A percentile compares a stretch with the other conserved stretches of the same genome.
phyloP scores from a whole-genome alignment of 2,888 invertebrate genomes.

The Mesorhabditis sp. region DNA sequence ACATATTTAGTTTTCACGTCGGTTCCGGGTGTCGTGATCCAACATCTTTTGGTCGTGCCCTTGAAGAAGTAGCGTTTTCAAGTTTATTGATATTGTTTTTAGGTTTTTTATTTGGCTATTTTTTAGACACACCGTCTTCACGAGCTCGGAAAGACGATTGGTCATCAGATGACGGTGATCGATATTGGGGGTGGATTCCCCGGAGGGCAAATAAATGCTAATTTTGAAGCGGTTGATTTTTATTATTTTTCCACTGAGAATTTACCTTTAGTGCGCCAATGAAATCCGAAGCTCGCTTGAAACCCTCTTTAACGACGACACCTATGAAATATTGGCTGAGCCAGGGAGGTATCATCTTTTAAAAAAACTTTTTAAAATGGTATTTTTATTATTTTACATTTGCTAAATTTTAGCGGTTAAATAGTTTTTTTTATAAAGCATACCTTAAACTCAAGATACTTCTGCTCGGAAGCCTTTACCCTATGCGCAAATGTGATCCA shows the following conservation, averaged over 20 bases:
- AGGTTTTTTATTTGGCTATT: background rate
- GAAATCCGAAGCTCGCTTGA: slow-evolving; percentile 78
- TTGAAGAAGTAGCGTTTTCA: slow-evolving; percentile 64
- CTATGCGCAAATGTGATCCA: slow-evolving; percentile 83
- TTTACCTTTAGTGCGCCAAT: slow-evolving; percentile 69
- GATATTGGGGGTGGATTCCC: slow-evolving; percentile 88
- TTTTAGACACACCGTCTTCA: background rate
- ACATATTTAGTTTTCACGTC: slow-evolving; percentile 57
- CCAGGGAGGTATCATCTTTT: slow-evolving; percentile 73
- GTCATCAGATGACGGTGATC: slow-evolving; percentile 70
- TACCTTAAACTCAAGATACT: slow-evolving; percentile 65
- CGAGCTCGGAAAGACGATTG: background rate
- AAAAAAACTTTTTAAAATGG: background rate
- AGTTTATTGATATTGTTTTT: background rate
- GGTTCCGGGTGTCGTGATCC: slow-evolving; percentile 62
- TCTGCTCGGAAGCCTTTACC: slow-evolving; percentile 90
- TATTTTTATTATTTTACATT: background rate
- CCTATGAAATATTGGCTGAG: slow-evolving; percentile 83
- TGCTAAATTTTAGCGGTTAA: background rate
- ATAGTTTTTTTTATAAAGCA: background rate
- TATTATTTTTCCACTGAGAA: background rate
- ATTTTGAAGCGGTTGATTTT: background rate
- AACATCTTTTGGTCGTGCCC: slow-evolving; percentile 76
- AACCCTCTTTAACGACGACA: slow-evolving; percentile 70
- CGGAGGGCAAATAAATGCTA: slow-evolving; percentile 66